These are phyloP conservation scores for Xyliphius kryptos DNA, from an alignment of 2,113 vertebrate species.

Conservation along the genomic window DNA sequence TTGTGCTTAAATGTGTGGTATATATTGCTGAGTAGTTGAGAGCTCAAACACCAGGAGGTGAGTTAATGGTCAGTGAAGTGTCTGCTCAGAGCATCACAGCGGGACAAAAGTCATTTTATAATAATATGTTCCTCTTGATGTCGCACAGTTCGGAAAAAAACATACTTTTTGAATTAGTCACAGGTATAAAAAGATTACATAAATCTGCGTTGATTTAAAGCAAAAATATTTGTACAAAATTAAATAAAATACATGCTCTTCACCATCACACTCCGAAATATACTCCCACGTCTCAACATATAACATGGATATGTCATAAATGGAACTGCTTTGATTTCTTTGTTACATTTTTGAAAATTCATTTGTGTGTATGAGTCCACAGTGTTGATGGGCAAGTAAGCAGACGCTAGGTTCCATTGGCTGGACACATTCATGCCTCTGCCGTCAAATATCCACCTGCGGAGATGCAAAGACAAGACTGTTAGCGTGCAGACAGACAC, in stretches of 20 bases:
- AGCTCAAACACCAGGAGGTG: too few relatives aligned
- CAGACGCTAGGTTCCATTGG: slow-evolving; percentile 84
- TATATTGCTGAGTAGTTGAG: slow-evolving; percentile 17
- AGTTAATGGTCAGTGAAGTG: too few relatives aligned
- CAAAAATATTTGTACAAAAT: slow-evolving; percentile 42
- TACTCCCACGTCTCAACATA: slow-evolving; percentile 54
- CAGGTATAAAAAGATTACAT: slow-evolving; percentile 42
- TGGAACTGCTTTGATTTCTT: slow-evolving; percentile 27
- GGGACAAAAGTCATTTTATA: too few relatives aligned
- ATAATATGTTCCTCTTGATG: too few relatives aligned
- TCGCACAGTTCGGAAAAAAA: slow-evolving; percentile 8
- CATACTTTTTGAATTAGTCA: slow-evolving; percentile 15
- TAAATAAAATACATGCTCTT: slow-evolving; percentile 49
- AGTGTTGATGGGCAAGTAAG: slow-evolving; percentile 71
- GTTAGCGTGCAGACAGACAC: slow-evolving; percentile 87
- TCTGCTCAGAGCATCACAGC: too few relatives aligned
- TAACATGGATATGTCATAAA: slow-evolving; percentile 61
- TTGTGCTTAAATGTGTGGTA: too few relatives aligned
- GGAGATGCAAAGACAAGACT: slow-evolving; percentile 78
- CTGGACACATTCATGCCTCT: slow-evolving; percentile 67
- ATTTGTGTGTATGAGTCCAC: slow-evolving; percentile 63
- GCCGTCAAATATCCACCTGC: slow-evolving; percentile 82
- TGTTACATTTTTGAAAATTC: slow-evolving; percentile 28
- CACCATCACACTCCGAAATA: slow-evolving; percentile 48
- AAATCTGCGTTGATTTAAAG: slow-evolving; percentile 52